Evolutionary conservation across 2,888 invertebrate species (phyloP).

Genomic region (Tiphia femorata): DNA sequence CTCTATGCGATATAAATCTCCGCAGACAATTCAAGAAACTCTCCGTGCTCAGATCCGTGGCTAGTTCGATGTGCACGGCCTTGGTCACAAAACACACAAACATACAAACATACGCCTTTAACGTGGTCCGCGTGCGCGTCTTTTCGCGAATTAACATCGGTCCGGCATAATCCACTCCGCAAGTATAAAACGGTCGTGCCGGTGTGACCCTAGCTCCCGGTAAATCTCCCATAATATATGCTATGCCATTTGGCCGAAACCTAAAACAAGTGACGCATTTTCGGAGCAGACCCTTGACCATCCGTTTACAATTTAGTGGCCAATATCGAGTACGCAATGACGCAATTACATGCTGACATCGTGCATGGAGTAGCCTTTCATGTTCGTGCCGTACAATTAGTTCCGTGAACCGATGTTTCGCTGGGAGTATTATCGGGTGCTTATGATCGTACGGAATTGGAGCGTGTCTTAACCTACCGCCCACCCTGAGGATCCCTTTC

Average conservation of each 20-base stretch:
- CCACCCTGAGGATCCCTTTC: not conserved
- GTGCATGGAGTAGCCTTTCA: not conserved
- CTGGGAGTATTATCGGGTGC: not conserved
- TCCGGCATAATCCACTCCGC: conserved; percentile 14
- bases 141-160: not conserved
- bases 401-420: not conserved
- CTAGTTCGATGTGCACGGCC: conserved; percentile 23
- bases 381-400: not conserved
- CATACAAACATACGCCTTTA: conserved; percentile 14
- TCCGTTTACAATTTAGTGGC: not conserved
- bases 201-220: conserved; percentile 5
- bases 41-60: conserved; percentile 14
- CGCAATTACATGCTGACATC: not conserved
- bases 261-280: conserved; percentile 9
- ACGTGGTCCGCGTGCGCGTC: not conserved
- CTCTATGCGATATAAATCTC: conserved; percentile 18
- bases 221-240: conserved; percentile 12
- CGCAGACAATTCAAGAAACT: conserved; percentile 22
- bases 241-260: not conserved
- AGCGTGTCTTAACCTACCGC: not conserved
- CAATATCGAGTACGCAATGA: conserved; percentile 3
- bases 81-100: conserved; percentile 24
- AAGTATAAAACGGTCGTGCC: conserved; percentile 2
- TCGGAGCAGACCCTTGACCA: not conserved
- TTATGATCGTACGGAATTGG: not conserved